Base-by-base conservation (phyloP, 2,888 invertebrate genomes). In the Drosophila ustulata region DNA sequence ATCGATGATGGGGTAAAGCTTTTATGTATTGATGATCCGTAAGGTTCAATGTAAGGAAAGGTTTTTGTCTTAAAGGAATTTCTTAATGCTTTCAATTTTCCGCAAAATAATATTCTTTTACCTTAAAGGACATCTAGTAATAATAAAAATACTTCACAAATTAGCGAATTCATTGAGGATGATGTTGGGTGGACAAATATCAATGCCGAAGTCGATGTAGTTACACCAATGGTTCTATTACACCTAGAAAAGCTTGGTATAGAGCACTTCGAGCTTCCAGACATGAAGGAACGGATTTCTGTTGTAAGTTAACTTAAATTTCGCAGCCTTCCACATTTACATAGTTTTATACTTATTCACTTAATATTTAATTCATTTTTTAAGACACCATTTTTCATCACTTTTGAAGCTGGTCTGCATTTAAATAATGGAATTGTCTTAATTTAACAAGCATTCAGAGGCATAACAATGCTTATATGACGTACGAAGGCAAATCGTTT, bases 141-240 rank as follows among this genome's bases (percentile, higher is more conserved):
- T 46, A 43, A 11, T 1, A 23, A 53, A 2, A 68, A 62, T 6
- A 56, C 41, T 3, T 30, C 43, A 11, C 45, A 56, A 5, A 50
- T 39, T 2, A 82, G 73, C 13, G 75, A 66, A 53, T 81, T 87
- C 59, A 65, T 68, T 0, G 67, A 75, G 28, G 75, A 80, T 11
- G 90, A 90, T 58, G 73, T 90, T 11, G 88, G 88, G 8, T 92
- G 92, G 92, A 90, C 92, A 0, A 90, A 88, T 69, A 91, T 92
- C 58, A 92, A 92, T 69, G 91, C 90, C 57, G 89, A 92, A 71
- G 91, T 92, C 13, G 92, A 92, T 71, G 85, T 90, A n/a, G 91
- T 92, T n/a, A 88, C 91, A n/a, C 89, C 91, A 26, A 79, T 91
- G 81, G 78, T 92, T 23, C 71, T 92, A 50, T 57, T 75, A 32